Evolutionary conservation across 2,797 vertebrate genomes (phyloP).

Genomic region (Vultur gryphus): DNA sequence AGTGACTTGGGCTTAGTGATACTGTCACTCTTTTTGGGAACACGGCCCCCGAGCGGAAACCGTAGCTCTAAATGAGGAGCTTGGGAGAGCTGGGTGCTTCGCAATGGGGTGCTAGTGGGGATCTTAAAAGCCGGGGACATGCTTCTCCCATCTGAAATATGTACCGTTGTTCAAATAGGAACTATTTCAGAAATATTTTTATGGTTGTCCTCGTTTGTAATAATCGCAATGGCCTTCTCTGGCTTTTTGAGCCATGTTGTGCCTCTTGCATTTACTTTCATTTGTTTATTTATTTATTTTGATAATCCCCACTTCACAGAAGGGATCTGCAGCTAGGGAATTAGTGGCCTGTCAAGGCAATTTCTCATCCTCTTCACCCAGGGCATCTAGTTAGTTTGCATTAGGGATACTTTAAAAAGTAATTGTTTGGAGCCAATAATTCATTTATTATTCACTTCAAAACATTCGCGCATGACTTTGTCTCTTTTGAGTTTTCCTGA

Average conservation of each 20-base stretch:
- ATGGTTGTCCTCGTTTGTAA: background rate
- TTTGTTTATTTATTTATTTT: slow-evolving; percentile 11
- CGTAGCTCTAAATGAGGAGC: rapidly evolving
- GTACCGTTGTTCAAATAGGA: rapidly evolving
- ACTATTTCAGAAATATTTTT: background rate
- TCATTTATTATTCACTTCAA: background rate
- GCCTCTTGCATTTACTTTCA: background rate
- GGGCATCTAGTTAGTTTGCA: slow-evolving; percentile 13
- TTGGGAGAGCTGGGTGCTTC: background rate
- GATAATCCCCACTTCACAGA: slow-evolving; percentile 1
- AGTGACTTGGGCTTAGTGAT: background rate
- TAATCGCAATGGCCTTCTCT: background rate
- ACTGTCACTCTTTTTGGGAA: background rate
- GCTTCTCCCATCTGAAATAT: background rate
- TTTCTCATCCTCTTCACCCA: slow-evolving; percentile 34
- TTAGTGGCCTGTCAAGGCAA: slow-evolving; percentile 16
- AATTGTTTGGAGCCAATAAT: background rate
- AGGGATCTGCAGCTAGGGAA: background rate
- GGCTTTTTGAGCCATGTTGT: background rate
- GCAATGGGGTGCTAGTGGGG: too few species aligned
- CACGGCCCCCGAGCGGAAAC: rapidly evolving
- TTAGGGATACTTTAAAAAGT: slow-evolving; percentile 3
- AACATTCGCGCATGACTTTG: background rate
- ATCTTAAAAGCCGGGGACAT: background rate
- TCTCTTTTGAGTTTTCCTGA: background rate